Base-by-base conservation (phyloP, 2,888 invertebrate genomes). In the Oegoconia quadripuncta region DNA sequence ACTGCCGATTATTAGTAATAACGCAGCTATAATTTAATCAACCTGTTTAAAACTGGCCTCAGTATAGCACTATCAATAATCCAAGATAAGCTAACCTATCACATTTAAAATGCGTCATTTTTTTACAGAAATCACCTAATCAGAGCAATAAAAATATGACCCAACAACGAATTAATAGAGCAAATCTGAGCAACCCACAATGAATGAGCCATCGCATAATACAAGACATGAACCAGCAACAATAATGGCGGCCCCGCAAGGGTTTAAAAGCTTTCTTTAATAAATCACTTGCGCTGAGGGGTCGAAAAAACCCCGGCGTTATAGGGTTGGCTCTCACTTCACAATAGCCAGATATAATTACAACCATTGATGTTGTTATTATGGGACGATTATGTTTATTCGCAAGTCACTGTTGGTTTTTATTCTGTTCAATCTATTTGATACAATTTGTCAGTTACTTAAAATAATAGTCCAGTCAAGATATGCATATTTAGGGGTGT, bases 181-280 rank as follows among this genome's bases (percentile, higher is more conserved):
- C 28, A 41, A 39, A 43, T 33, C 46, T 28, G 31, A 22, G 18
- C 30, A 35, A 8, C 6, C 13, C 23, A 3, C 28, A n/a, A 15
- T 40, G 37, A 43, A 9, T 41, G 39, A 41, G 25, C 34, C 35
- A 16, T 27, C 27, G 16, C 7, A 17, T 39, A 26, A 32, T 31
- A 37, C 22, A 37, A 35, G 22, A 31, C 32, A 32, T 23, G 6
- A 20, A 23, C 9, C 23, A 23, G 9, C 9, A 23, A 8, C 23
- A 3, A 23, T n/a, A 73, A 78, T 60, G 42, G 52, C 52, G 52
- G 27, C 22, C 65, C 60, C 67, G 77, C 78, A 83, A 83, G 84
- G 84, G 86, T 79, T 84, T 86, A 86, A 86, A 73, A 83, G 84
- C 86, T 80, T 84, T 84, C 82, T 73, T 70, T 66, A 62, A 86